Percentiles rank a stretch among this genome's conserved stretches.
Evolutionary conservation across 2,888 invertebrate genomes (phyloP).

Genomic region (Andrena hattorfiana): DNA sequence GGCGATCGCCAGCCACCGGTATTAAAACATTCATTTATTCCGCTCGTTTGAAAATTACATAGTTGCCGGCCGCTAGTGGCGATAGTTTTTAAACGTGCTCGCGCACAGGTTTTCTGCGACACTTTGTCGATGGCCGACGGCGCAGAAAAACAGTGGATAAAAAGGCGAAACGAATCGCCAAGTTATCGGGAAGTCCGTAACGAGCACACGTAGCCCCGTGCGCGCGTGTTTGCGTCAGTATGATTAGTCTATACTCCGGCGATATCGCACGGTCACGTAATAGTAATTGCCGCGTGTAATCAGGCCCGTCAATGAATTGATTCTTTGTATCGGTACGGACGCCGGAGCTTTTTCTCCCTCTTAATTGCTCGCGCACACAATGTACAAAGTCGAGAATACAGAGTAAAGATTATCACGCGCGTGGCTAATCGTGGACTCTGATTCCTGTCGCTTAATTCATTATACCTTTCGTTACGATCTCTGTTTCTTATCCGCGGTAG

Average conservation of each 20-base stretch:
- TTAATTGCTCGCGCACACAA: slow-evolving; percentile 44
- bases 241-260: slow-evolving; percentile 51
- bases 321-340: slow-evolving; percentile 67
- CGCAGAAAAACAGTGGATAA: not conserved
- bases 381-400: slow-evolving; percentile 67
- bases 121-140: not conserved
- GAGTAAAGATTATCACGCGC: slow-evolving; percentile 56
- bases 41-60: not conserved
- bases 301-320: slow-evolving; percentile 71
- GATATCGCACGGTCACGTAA: slow-evolving; percentile 61
- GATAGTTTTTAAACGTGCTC: not conserved
- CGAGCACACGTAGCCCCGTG: not conserved
- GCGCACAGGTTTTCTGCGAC: not conserved
- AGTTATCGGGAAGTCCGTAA: not conserved
- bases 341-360: slow-evolving; percentile 43
- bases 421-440: slow-evolving; percentile 52
- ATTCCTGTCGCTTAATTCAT: slow-evolving; percentile 24
- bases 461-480: not conserved
- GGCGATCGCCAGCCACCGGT: not conserved
- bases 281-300: slow-evolving; percentile 71
- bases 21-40: not conserved
- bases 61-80: not conserved
- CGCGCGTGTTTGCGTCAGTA: slow-evolving; percentile 14
- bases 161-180: not conserved
- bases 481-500: not conserved